Evolutionary conservation across 2,888 invertebrate genomes (phyloP).

Genomic region (Drosophila sordidula): DNA sequence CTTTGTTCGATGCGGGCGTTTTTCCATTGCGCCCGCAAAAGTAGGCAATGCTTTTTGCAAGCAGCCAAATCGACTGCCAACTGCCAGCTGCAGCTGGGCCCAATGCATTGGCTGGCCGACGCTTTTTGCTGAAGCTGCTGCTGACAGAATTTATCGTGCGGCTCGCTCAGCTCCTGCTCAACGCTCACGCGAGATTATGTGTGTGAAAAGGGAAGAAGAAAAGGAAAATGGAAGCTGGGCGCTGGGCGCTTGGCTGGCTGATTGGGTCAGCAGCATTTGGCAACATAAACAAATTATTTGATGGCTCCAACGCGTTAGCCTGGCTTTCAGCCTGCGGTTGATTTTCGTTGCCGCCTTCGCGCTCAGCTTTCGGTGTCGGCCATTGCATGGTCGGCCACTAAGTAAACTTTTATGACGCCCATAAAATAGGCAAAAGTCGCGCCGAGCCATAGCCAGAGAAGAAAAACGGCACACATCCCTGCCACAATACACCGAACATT

Average conservation of each 20-base stretch:
- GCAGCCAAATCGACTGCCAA: conserved; percentile 7
- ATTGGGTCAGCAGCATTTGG: conserved; percentile 45
- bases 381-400: conserved; percentile 69
- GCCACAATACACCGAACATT: conserved; percentile 10
- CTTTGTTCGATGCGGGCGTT: neutral
- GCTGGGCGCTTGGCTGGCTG: conserved; percentile 24
- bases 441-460: conserved; percentile 28
- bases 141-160: conserved; percentile 24
- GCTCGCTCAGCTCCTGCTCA: conserved; percentile 16
- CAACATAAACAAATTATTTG: conserved; percentile 79
- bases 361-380: conserved; percentile 31
- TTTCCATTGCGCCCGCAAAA: conserved; percentile 8
- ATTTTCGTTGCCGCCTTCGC: neutral
- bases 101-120: conserved; percentile 7
- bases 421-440: conserved; percentile 77
- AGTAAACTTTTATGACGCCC: conserved; percentile 75
- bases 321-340: conserved; percentile 40
- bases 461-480: conserved; percentile 2
- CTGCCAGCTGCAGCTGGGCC: conserved; percentile 2
- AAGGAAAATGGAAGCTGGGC: neutral
- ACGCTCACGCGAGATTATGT: conserved; percentile 13
- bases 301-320: conserved; percentile 59
- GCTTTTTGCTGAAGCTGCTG: conserved; percentile 1
- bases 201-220: conserved; percentile 13
- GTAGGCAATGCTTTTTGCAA: conserved; percentile 30